phyloP scores from a whole-genome alignment of 2,113 vertebrate genomes.

The Colistium nudipinnis region DNA sequence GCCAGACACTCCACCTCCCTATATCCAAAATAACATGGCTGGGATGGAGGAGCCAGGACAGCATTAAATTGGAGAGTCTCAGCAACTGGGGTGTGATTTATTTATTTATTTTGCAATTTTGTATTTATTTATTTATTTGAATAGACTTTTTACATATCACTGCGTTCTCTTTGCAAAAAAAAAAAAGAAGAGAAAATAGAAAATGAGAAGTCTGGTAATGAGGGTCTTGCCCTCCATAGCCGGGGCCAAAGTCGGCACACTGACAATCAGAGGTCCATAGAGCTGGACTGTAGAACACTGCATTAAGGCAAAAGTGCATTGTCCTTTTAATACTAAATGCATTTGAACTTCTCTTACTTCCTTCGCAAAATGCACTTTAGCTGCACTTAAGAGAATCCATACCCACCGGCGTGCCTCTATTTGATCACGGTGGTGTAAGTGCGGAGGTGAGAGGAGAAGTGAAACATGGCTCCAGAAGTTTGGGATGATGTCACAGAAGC shows the following conservation, averaged over 20 bases:
- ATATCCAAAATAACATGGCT: constrained; percentile 63
- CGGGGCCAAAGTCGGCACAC: constrained; percentile 21
- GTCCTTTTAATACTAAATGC: constrained; percentile 70
- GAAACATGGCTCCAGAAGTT: constrained; percentile 36
- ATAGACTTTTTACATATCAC: constrained; percentile 60
- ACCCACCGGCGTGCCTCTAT: constrained; percentile 63
- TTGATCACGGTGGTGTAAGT: constrained; percentile 65
- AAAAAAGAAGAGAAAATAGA: too few relatives aligned
- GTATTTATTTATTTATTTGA: too few relatives aligned
- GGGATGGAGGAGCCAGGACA: constrained; percentile 57
- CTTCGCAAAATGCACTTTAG: constrained; percentile 75
- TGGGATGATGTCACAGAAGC: constrained; percentile 56
- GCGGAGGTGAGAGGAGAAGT: constrained; percentile 67
- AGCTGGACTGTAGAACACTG: constrained; percentile 71
- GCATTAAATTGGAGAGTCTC: constrained; percentile 75
- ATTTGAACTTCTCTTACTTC: constrained; percentile 77
- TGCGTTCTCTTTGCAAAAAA: constrained; percentile 53
- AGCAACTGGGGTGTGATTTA: constrained; percentile 62
- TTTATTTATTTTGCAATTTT: too few relatives aligned
- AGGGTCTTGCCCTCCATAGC: constrained; percentile 41
- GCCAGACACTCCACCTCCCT: constrained; percentile 54
- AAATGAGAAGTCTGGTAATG: constrained; percentile 39
- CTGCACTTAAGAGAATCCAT: constrained; percentile 72
- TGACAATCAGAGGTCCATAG: constrained; percentile 42
- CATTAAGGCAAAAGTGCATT: constrained; percentile 69